A percentile compares a stretch with the other conserved stretches of the same genome.
Conservation (phyloP, 2,888 invertebrate genomes). For the Sesia bembeciformis region DNA sequence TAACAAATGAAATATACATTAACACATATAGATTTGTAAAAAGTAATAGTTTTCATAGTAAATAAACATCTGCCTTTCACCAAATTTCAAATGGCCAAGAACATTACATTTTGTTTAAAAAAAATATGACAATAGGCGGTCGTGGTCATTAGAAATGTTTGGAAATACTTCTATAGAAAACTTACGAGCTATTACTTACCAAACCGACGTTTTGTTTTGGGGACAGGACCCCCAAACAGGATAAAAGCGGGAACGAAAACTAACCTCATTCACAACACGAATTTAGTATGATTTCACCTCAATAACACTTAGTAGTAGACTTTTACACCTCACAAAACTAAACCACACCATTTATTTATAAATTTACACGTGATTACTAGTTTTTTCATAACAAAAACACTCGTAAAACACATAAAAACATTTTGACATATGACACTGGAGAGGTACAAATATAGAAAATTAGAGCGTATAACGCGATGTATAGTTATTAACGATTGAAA, state of each 20-base stretch:
- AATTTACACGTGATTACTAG: slow-evolving; percentile 9
- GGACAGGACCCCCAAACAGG: slow-evolving; percentile 25
- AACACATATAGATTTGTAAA: background rate
- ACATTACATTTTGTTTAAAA: background rate
- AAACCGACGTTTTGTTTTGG: slow-evolving; percentile 44
- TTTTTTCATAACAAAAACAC: slow-evolving; percentile 18
- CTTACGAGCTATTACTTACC: slow-evolving; percentile 68
- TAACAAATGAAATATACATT: background rate
- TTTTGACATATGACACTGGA: slow-evolving; percentile 45
- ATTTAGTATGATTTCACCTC: slow-evolving; percentile 11
- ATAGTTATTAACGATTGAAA: slow-evolving; percentile 5
- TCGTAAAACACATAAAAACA: slow-evolving; percentile 53
- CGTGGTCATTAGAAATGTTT: slow-evolving; percentile 14
- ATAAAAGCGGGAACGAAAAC: slow-evolving; percentile 66
- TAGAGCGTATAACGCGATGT: slow-evolving; percentile 13
- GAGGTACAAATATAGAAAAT: slow-evolving; percentile 20
- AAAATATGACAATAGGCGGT: background rate
- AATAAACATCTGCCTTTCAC: slow-evolving; percentile 4
- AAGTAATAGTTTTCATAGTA: background rate
- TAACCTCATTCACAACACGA: slow-evolving; percentile 41
- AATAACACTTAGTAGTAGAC: slow-evolving; percentile 8
- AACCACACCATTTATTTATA: slow-evolving; percentile 8
- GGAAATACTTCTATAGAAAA: slow-evolving; percentile 44
- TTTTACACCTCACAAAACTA: slow-evolving; percentile 1
- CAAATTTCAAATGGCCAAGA: background rate